Conservation (phyloP, 2,797 vertebrate species). For the Hephaestus fuliginosus region DNA sequence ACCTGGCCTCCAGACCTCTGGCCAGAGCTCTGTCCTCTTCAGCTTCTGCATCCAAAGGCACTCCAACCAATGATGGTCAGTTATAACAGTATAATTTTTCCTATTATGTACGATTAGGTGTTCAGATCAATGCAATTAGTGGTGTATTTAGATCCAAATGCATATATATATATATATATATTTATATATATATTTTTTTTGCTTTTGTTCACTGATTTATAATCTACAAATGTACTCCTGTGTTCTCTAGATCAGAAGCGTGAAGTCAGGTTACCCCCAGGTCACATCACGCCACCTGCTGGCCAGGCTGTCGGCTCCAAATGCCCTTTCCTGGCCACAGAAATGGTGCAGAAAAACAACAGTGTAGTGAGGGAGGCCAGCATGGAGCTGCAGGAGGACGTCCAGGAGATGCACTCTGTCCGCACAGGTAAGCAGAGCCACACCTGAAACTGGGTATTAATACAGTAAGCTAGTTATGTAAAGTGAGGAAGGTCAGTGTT, state of each 20-base stretch:
- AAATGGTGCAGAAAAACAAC: slow-evolving; percentile 90
- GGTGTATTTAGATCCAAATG: background rate
- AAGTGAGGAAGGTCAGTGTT: background rate
- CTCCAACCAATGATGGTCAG: slow-evolving; percentile 82
- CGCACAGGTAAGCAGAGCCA: slow-evolving; percentile 82
- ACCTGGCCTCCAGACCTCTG: slow-evolving; percentile 80
- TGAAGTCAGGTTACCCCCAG: slow-evolving; percentile 63
- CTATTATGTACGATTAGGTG: background rate
- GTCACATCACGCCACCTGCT: slow-evolving; percentile 68
- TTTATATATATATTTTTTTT: no score
- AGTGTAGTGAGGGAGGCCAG: slow-evolving; percentile 89
- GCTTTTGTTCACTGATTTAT: background rate
- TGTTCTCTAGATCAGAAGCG: slow-evolving; percentile 46
- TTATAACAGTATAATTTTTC: slow-evolving; percentile 2
- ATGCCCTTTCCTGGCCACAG: slow-evolving; percentile 93
- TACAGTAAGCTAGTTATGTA: background rate
- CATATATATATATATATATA: no score
- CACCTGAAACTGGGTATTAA: background rate
- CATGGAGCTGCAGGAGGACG: slow-evolving; percentile 91
- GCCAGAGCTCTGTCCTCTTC: slow-evolving; percentile 84
- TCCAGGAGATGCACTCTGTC: slow-evolving; percentile 85
- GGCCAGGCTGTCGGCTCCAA: slow-evolving; percentile 85
- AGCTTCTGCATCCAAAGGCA: slow-evolving; percentile 80
- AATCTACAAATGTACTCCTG: background rate
- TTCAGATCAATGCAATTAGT: background rate